Conservation (phyloP, 30 jellyfish, hydroid and myxozoan species). For the Phacellophora camtschatica region DNA sequence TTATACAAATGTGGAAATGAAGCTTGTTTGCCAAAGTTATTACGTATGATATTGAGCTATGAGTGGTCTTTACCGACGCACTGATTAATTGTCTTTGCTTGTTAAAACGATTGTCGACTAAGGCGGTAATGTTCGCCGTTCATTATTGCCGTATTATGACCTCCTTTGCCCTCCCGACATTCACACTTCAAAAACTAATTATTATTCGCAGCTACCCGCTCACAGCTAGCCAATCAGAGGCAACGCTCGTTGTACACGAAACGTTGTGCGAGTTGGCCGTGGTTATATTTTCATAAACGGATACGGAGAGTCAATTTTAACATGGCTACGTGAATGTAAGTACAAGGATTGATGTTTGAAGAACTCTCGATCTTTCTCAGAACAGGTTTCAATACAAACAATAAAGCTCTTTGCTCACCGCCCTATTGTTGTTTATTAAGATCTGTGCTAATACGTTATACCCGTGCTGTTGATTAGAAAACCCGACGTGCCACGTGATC, state of each 20-base stretch:
- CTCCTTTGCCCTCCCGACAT: conserved; percentile 82
- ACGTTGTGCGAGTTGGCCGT: conserved; percentile 14
- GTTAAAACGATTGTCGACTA: conserved; percentile 63
- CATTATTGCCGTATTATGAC: conserved; percentile 67
- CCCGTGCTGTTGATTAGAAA: conserved; percentile 76
- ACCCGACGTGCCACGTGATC: conserved; percentile 70
- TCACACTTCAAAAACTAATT: conserved; percentile 79
- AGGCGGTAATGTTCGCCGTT: conserved; percentile 72
- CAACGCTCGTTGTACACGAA: conserved; percentile 39
- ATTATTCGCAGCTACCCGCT: conserved; percentile 70
- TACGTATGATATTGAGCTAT: conserved; percentile 33
- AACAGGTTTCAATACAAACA: conserved; percentile 69
- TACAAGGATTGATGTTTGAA: conserved; percentile 48
- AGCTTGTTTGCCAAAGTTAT: conserved; percentile 67
- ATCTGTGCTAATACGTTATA: conserved; percentile 77
- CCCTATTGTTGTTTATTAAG: conserved; percentile 67
- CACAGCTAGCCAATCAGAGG: conserved; percentile 51
- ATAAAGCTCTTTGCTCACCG: conserved; percentile 69
- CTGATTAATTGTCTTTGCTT: conserved; percentile 62
- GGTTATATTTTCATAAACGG: not conserved
- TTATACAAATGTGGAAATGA: conserved; percentile 45
- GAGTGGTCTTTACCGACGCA: conserved; percentile 69
- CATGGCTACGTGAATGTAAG: conserved; percentile 44
- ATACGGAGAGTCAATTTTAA: conserved; percentile 27
- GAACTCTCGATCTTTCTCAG: conserved; percentile 45